Percentiles rank a stretch among this genome's conserved stretches.
phyloP scores from a whole-genome alignment of 2,888 invertebrate genomes.

The Meganola albula region DNA sequence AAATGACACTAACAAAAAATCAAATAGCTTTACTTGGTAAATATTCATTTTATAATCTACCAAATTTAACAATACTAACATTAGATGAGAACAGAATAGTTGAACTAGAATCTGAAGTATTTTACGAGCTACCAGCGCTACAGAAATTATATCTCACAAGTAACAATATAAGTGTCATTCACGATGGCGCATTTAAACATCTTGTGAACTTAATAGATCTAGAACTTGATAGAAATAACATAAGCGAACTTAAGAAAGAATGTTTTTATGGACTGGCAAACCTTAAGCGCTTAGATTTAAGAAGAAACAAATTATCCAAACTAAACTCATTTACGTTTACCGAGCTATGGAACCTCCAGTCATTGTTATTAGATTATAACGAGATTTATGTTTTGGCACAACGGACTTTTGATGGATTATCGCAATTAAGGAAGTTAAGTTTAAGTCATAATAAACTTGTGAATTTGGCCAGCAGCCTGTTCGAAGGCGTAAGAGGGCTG shows the following conservation, averaged over 20 bases:
- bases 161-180: conserved; percentile 90
- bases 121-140: conserved; percentile 84
- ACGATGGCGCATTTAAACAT: conserved; percentile 89
- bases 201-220: conserved; percentile 85
- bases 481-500: conserved; percentile 84
- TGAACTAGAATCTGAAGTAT: conserved; percentile 85
- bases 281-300: conserved; percentile 84
- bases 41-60: conserved; percentile 85
- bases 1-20: conserved; percentile 84
- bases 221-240: conserved; percentile 87
- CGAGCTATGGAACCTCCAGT: conserved; percentile 84
- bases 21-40: conserved; percentile 81
- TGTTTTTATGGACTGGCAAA: conserved; percentile 86
- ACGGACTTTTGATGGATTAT: conserved; percentile 86
- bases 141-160: conserved; percentile 88
- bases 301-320: conserved; percentile 84
- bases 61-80: conserved; percentile 81
- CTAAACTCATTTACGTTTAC: conserved; percentile 88
- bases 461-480: conserved; percentile 82
- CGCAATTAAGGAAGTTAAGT: conserved; percentile 82
- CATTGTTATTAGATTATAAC: conserved; percentile 83
- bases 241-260: conserved; percentile 85
- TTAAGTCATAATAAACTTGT: conserved; percentile 87
- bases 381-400: conserved; percentile 84
- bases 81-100: conserved; percentile 86